A percentile compares a stretch with the other conserved stretches of the same genome.
Conservation (phyloP, 2,797 vertebrate genomes). For the Columba guinea region DNA sequence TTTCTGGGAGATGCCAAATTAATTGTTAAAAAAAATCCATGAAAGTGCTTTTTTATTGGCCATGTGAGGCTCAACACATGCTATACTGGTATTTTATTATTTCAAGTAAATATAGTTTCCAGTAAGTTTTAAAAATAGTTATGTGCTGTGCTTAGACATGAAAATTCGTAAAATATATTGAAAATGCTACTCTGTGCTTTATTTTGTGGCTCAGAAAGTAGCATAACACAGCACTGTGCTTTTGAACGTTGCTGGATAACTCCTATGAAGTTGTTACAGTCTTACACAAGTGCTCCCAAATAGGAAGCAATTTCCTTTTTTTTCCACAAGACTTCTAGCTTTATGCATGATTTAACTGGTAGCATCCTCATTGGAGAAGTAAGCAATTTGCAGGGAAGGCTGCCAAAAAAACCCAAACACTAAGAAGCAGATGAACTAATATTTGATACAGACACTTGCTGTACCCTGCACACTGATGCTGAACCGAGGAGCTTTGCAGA, state of each 20-base stretch:
- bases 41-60: constrained; percentile 75
- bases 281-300: neutral
- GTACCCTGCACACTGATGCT: neutral
- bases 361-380: constrained; percentile 17
- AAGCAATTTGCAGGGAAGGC: constrained; percentile 10
- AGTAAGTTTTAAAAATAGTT: constrained; percentile 41
- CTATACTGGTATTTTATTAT: constrained; percentile 46
- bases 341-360: neutral
- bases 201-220: constrained; percentile 3
- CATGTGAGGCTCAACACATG: constrained; percentile 47
- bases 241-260: neutral
- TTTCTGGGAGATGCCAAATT: constrained; percentile 73
- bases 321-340: constrained; percentile 1
- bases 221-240: neutral
- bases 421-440: neutral
- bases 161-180: neutral
- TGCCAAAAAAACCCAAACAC: neutral
- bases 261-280: neutral
- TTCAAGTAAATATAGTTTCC: constrained; percentile 37
- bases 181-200: neutral
- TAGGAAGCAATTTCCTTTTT: constrained; percentile 3
- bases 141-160: neutral
- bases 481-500: neutral
- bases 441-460: neutral
- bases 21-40: constrained; percentile 74